Base-by-base conservation (phyloP, 2,113 vertebrate species). In the Scalopus aquaticus region DNA sequence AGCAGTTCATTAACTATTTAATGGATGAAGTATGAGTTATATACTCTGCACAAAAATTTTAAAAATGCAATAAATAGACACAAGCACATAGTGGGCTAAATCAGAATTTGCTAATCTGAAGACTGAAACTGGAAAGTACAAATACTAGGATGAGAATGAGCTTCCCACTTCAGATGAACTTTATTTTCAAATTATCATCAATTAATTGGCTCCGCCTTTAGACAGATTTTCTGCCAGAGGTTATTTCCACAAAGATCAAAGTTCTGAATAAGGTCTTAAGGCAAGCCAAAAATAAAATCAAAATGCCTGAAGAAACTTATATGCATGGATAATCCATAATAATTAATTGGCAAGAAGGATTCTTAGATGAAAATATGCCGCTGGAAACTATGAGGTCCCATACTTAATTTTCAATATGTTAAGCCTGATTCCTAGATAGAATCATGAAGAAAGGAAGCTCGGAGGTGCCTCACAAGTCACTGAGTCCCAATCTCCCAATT, bases 171-270 rank as follows among this genome's bases (percentile, higher is more conserved):
- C 60, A 54, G 42, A 93, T 64, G 42, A 79, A 83, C 64, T 88
- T 83, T 60, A 39, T 90, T 90, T 88, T 91, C 81, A 96, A 93
- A 92, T 91, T 51, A 90, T 83, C 32, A 91, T 78, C 64, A 90
- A 92, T 88, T 93, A 93, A 83, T 77, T 94, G 77, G 49, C 28
- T 76, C 58, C 90, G 70, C 28, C n/a, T 35, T 94, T 87, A 72
- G 56, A 79, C 20, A 60, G 5, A 60, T 88, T 96, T 94, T 88
- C 42, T 88, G 56, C 70, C 94, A 69, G 79, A 51, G 22, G 32
- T 49, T 93, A 84, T 76, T 93, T 94, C 24, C 4, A 94, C 62
- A 94, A 90, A 95, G 86, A 93, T 93, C 35, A 90, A 90, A 96
- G 72, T 84, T 95, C 81, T 79, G 35, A 94, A 87, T 76, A 77